Evolutionary conservation across 2,113 vertebrate species (phyloP), one percentile per base, ranked within the genome.

Genomic region (Muntiacus muntjak): DNA sequence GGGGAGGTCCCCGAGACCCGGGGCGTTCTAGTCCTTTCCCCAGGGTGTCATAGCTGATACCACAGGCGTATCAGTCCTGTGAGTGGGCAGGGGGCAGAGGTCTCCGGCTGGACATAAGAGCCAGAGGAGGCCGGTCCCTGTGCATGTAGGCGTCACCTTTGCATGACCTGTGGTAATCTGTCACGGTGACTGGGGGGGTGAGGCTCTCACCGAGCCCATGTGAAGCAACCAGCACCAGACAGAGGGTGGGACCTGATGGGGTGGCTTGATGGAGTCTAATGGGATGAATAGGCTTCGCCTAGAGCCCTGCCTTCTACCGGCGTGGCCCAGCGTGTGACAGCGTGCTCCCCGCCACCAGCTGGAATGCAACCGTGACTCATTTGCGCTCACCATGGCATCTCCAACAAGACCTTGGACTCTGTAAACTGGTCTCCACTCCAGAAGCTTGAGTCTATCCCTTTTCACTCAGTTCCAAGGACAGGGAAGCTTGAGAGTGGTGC

Each of bases 341-440:
- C 19, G 0, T 21, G 57, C 28, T 89, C 78, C 15, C 0, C 1
- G 5, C 62, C 26, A 71, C 96, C 78, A 57, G 45, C 89, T 57
- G 84, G 78, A 67, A 26, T 0, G 4, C 17, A 23, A 1, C 62
- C 36, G 2, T 33, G 36, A 88, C 50, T 94, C 94, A 45, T 64
- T n/a, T 28, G 79, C 52, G 4, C 84, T 97, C 95, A 71, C 94
- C 89, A 54, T 45, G 74, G 92, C 13, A 1, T 94, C 92, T 90
- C 84, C 87, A 96, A 81, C 21, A 7, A 86, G n/a, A 58, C 54
- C 11, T 0, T 67, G 92, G 87, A 92, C 85, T 96, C 6, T n/a
- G 45, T 50, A 71, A 90, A 19, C 81, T 81, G 62, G 62, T 91
- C 50, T 1, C 52, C 40, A 60, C 16, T 67, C 62, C 26, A 10